Evolutionary conservation across 2,888 invertebrate genomes (phyloP), one percentile per base, ranked within the genome.

Genomic region (Ctenicera cuprea): DNA sequence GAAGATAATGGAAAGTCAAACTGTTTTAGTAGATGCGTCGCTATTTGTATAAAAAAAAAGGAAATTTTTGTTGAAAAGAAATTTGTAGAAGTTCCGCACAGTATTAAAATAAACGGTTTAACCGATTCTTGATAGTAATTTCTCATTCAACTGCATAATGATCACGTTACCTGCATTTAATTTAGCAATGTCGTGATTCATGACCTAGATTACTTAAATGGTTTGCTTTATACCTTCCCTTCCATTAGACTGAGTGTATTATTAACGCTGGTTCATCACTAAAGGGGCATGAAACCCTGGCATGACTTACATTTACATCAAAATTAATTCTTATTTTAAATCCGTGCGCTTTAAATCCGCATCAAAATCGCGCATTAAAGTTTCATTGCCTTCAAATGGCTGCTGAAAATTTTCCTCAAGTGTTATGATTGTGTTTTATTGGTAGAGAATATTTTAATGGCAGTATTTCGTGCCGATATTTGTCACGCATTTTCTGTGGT

Each of bases 381-480:
- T 57, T 57, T 33, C 57, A 33, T 33, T 33, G 37, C 57, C 37
- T 37, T 22, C 22, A 20, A 50, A 50, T 22, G 20, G 26, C 57
- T 37, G 33, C 37, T 57, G 61, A 61, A 61, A 57, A 61, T 38
- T 41, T 57, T 61, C 41, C 41, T 41, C 3, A 22, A 57, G 16
- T 33, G 30, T 16, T 57, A n/a, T 8, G 54, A 57, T 57, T 57
- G 41, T 61, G 22, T 41, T 41, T 38, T 61, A 61, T 61, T 41
- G 33, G 54, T 57, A 33, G 61, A 16, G 61, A 43, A 65, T 65
- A 52, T 43, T 61, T 48, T 69, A 69, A 69, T 69, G 68, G 61
- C 45, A 41, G 50, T 69, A 69, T 69, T 22, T 61, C 68, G 68
- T 69, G 68, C 16, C 8, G 20, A 22, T 12, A 22, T 14, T 18